These are phyloP conservation scores for Menura novaehollandiae DNA, from an alignment of 2,113 vertebrate species.

Conservation along the genomic window DNA sequence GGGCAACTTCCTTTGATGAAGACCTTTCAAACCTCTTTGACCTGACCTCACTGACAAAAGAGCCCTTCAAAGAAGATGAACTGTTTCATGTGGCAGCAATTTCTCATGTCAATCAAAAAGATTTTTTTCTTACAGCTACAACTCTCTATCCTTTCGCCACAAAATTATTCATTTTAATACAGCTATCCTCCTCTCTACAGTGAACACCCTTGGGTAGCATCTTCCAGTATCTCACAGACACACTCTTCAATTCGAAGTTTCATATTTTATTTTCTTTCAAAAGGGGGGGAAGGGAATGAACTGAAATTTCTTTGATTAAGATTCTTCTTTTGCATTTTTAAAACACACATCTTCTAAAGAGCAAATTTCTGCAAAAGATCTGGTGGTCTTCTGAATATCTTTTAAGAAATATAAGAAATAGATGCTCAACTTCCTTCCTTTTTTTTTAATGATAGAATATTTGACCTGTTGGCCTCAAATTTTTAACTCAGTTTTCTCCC, in stretches of 20 bases:
- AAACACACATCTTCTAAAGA: background rate
- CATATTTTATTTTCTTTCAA: constrained; percentile 58
- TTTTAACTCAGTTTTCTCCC: background rate
- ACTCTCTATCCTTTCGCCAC: constrained; percentile 44
- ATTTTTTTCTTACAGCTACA: constrained; percentile 57
- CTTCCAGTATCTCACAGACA: constrained; percentile 35
- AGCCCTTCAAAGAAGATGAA: constrained; percentile 67
- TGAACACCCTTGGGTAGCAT: constrained; percentile 53
- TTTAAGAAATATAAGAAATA: constrained; percentile 19
- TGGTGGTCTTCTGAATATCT: constrained; percentile 12
- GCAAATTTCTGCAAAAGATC: background rate
- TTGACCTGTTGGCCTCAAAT: constrained; percentile 44
- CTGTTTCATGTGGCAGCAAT: constrained; percentile 68
- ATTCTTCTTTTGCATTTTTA: constrained; percentile 29
- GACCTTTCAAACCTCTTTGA: constrained; percentile 70
- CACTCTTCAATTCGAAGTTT: constrained; percentile 7
- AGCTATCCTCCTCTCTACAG: constrained; percentile 19
- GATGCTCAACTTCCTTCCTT: background rate
- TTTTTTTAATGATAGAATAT: background rate
- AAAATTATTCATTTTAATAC: constrained; percentile 64
- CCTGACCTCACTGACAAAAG: constrained; percentile 67
- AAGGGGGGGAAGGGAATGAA: background rate
- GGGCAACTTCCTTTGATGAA: constrained; percentile 64
- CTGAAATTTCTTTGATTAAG: constrained; percentile 26
- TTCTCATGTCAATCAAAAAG: constrained; percentile 69